These are phyloP conservation scores for Tiliacea aurago DNA, from an alignment of 2,888 invertebrate species.

Conservation along the genomic window DNA sequence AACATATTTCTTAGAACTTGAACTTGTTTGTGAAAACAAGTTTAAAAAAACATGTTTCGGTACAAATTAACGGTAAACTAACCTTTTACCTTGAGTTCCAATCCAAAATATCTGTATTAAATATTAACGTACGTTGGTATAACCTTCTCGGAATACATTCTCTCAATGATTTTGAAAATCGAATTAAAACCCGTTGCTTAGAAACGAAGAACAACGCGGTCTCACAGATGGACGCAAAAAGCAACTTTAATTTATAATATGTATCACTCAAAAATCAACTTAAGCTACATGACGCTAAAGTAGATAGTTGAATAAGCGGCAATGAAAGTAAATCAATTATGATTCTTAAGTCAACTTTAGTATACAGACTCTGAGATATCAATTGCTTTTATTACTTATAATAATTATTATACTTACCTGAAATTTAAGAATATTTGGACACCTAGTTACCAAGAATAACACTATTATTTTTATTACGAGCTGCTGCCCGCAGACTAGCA, in stretches of 20 bases:
- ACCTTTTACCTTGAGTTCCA: no score
- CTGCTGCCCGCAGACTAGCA: no score
- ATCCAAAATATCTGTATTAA: no score
- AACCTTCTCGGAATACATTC: not conserved
- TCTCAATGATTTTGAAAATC: not conserved
- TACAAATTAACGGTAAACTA: no score
- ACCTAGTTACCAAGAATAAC: slow-evolving; percentile 33
- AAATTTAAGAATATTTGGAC: slow-evolving; percentile 36
- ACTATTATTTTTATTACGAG: not conserved
- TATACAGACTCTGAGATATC: not conserved
- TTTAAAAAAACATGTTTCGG: no score
- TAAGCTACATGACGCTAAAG: not conserved
- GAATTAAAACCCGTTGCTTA: not conserved
- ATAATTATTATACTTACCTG: no score
- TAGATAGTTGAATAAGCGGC: not conserved
- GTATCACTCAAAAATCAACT: slow-evolving; percentile 8
- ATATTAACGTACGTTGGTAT: no score
- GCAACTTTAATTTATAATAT: not conserved
- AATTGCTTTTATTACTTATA: slow-evolving; percentile 33
- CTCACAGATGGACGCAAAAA: not conserved
- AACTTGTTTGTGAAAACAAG: no score
- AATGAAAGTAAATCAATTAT: not conserved
- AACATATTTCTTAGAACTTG: no score
- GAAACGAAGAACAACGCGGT: not conserved
- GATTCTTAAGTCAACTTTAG: not conserved